Percentiles rank a stretch among this genome's conserved stretches.
phyloP scores from a whole-genome alignment of 2,888 invertebrate species.

The Acanthosoma haemorrhoidale region DNA sequence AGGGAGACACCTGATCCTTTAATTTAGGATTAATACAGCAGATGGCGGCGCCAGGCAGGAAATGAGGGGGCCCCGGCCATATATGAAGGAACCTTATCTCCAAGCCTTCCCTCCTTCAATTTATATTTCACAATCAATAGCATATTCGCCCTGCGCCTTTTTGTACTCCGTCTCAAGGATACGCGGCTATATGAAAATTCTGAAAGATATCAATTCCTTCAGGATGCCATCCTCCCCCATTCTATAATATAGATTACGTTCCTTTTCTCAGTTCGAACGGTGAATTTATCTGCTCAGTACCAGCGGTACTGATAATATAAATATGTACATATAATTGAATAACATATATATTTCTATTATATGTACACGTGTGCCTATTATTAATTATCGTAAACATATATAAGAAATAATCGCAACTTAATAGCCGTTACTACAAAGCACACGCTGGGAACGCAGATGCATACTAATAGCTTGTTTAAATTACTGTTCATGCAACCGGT shows the following conservation, averaged over 20 bases:
- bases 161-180: neutral
- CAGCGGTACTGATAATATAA: too few relatives aligned
- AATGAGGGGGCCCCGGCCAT: constrained; percentile 36
- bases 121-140: constrained; percentile 20
- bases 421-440: too few relatives aligned
- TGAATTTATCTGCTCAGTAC: too few relatives aligned
- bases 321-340: too few relatives aligned
- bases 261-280: too few relatives aligned
- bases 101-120: constrained; percentile 14
- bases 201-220: neutral
- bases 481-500: too few relatives aligned
- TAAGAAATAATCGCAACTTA: too few relatives aligned
- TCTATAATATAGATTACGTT: neutral
- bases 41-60: constrained; percentile 48
- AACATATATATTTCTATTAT: too few relatives aligned
- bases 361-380: too few relatives aligned
- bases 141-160: neutral
- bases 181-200: constrained; percentile 7
- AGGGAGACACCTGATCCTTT: constrained; percentile 36
- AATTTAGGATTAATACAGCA: constrained; percentile 55
- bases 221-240: neutral
- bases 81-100: constrained; percentile 10
- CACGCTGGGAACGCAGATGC: too few relatives aligned
- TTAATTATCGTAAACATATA: too few relatives aligned
- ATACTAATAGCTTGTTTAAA: too few relatives aligned